Conservation (phyloP, 2,113 vertebrate genomes). For the Osmerus mordax region DNA sequence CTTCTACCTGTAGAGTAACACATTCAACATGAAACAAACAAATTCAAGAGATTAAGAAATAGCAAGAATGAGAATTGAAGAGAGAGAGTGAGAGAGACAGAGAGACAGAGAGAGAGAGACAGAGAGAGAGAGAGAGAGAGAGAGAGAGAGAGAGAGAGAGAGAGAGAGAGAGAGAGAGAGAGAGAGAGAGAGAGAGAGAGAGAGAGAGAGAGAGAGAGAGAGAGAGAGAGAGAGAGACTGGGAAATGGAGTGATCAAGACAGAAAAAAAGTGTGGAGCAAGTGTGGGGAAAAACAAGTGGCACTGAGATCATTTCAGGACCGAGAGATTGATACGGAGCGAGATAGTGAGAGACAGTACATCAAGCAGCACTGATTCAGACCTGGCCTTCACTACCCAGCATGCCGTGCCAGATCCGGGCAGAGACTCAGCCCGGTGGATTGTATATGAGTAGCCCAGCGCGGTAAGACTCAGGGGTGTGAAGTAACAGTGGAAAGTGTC, state of each 20-base stretch:
- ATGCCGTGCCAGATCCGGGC: constrained; percentile 28
- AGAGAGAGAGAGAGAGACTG: background rate
- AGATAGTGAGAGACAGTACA: constrained; percentile 11
- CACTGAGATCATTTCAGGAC: constrained; percentile 40
- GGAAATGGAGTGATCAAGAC: background rate
- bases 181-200: background rate
- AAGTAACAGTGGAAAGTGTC: constrained; percentile 64
- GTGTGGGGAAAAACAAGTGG: constrained; percentile 16
- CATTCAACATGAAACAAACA: too few relatives aligned
- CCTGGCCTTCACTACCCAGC: constrained; percentile 21
- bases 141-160: background rate
- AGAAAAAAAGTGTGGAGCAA: background rate
- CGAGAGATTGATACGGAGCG: background rate
- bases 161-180: too few relatives aligned
- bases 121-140: background rate
- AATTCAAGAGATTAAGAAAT: background rate
- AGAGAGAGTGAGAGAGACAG: too few relatives aligned
- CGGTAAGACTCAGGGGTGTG: constrained; percentile 21
- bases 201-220: background rate
- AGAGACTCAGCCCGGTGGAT: constrained; percentile 9
- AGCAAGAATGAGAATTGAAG: background rate
- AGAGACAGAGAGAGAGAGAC: too few relatives aligned
- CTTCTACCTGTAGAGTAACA: too few relatives aligned
- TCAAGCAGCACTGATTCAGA: constrained; percentile 9
- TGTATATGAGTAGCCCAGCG: constrained; percentile 22